Evolutionary conservation across 2,888 invertebrate species (phyloP).

Genomic region (Endotricha flammealis): DNA sequence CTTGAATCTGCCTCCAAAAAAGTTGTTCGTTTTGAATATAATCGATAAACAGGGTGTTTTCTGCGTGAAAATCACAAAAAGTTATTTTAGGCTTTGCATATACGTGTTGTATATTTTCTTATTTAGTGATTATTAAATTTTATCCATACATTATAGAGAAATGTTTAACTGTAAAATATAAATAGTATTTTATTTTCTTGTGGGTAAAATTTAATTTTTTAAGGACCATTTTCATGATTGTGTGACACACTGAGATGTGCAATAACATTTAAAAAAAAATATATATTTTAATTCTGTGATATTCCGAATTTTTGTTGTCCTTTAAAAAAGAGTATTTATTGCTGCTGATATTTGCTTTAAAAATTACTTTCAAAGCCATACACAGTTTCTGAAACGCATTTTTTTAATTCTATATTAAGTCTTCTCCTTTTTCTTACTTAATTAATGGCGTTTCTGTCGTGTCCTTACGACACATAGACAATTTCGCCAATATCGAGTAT

Average conservation of each 20-base stretch:
- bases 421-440: no score
- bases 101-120: not conserved
- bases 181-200: constrained; percentile 4
- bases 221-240: not conserved
- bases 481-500: no score
- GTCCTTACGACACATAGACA: no score
- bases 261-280: no score
- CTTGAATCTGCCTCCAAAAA: constrained; percentile 9
- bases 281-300: not conserved
- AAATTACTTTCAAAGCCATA: no score
- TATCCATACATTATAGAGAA: not conserved
- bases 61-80: constrained; percentile 18
- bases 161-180: not conserved
- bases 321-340: no score
- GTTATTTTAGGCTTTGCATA: not conserved
- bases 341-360: no score
- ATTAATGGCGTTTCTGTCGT: no score
- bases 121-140: not conserved
- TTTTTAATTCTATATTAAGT: no score
- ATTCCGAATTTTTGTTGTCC: no score
- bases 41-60: constrained; percentile 22
- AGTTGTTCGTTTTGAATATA: constrained; percentile 12
- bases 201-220: constrained; percentile 2
- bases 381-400: no score
- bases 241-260: not conserved